phyloP scores from a whole-genome alignment of 2,888 invertebrate genomes.

The Vannuccia rotundouncinata region DNA sequence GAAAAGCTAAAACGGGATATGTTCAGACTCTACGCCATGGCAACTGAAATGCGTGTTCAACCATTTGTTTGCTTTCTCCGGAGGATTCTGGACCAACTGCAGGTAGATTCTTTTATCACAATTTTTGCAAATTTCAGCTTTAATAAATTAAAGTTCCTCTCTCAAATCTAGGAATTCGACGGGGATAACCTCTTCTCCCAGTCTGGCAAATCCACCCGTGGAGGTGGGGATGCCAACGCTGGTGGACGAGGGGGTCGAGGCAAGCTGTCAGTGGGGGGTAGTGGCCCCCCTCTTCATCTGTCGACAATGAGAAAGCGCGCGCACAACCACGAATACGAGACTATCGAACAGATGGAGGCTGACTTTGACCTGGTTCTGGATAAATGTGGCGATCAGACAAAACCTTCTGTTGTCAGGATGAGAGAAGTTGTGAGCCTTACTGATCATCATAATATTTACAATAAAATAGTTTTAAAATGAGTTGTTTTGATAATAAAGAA shows the following conservation, averaged over 20 bases:
- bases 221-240: constrained; percentile 58
- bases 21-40: constrained; percentile 34
- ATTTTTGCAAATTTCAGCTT: too few relatives aligned
- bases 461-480: too few relatives aligned
- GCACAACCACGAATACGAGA: constrained; percentile 55
- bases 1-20: constrained; percentile 84
- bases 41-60: constrained; percentile 1
- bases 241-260: constrained; percentile 66
- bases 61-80: constrained; percentile 8
- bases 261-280: constrained; percentile 66
- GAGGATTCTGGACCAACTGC: background rate
- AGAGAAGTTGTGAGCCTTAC: constrained; percentile 47
- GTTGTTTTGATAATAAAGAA: too few relatives aligned
- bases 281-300: constrained; percentile 79
- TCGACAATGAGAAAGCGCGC: constrained; percentile 70
- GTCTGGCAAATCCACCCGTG: background rate
- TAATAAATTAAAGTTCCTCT: too few relatives aligned
- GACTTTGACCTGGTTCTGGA: constrained; percentile 92
- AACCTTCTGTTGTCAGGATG: constrained; percentile 75
- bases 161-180: background rate
- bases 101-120: background rate
- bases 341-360: constrained; percentile 70
- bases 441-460: too few relatives aligned
- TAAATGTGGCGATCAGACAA: constrained; percentile 70
- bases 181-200: constrained; percentile 3